Base-by-base conservation (phyloP, 2,797 vertebrate genomes). In the Manis crassicaudata region DNA sequence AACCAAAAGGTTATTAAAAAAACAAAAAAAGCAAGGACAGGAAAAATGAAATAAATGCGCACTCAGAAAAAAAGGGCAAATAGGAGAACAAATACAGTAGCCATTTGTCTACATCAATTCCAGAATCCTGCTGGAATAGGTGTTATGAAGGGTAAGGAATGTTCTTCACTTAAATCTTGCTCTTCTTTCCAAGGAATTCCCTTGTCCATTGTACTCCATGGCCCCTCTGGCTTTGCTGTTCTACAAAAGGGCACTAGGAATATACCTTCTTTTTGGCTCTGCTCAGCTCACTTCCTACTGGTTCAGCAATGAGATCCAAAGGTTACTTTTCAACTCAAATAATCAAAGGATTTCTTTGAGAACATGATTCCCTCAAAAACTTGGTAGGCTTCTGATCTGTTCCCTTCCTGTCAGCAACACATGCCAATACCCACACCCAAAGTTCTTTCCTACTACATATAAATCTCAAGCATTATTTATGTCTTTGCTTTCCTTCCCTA, bases 271-370 rank as follows among this genome's bases (percentile, higher is more conserved):
- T 32, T 35, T 20, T 37, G 17, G 23, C 58, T 46, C 46, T 67
- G 27, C 81, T 95, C 58, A 60, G 27, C 76, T 60, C 50, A 94
- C 43, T 85, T 52, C 13, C 52, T 95, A 29, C 37, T 58, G 8
- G 25, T 60, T 27, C 50, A 90, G 67, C 65, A 52, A 67, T 29
- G 58, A 86, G 37, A 90, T 80, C 29, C 46, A 79, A 65, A 85
- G 32, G 3, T 93, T 80, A 80, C 63, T 93, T 93, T 93, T 86
- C 52, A 79, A 86, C n/a, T 80, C 65, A 90, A 25, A 54, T 70
- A 43, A 72, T 58, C 72, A 56, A 84, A 90, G 27, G 12, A 80
- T 80, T 95, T 90, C 25, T 93, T 84, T 73, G 50, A 79, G 65
- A 85, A 67, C 46, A 58, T n/a, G 50, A 80, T 72, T 76, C 56